Evolutionary conservation across 1,140 invertebrate genomes (phyloP).

Genomic region (Drosophila insularis): DNA sequence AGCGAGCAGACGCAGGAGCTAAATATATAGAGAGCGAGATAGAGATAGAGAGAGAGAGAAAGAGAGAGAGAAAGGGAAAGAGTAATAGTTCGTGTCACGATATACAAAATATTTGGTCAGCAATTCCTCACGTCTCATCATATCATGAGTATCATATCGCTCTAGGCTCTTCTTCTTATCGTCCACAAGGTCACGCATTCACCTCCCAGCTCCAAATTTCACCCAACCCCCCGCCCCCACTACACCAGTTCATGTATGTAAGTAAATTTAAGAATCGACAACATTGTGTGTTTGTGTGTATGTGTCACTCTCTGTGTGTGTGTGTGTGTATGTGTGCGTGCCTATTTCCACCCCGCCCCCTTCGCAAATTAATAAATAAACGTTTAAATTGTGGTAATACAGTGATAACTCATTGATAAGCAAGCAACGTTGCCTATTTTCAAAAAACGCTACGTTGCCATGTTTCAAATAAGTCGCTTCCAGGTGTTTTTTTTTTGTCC

Average conservation of each 20-base stretch:
- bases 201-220: neutral
- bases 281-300: neutral
- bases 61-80: neutral
- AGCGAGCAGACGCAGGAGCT: neutral
- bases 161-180: neutral
- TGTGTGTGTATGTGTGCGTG: neutral
- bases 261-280: neutral
- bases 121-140: slow-evolving; percentile 7
- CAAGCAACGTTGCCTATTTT: neutral
- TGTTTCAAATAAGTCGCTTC: neutral
- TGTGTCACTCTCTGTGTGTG: neutral
- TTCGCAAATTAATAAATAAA: neutral
- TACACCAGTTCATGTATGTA: neutral
- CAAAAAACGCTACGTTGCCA: neutral
- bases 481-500: neutral
- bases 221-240: neutral
- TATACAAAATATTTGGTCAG: neutral
- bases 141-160: slow-evolving; percentile 7
- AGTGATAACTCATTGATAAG: slow-evolving; percentile 5
- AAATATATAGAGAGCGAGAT: neutral
- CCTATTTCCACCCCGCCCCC: neutral
- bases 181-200: neutral
- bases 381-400: neutral
- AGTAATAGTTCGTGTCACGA: slow-evolving; percentile 4
- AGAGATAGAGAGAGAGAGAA: neutral